Percentiles rank a stretch among this genome's conserved stretches.
Conservation (phyloP, 2,113 vertebrate species). For the Psilopsiagon aymara region DNA sequence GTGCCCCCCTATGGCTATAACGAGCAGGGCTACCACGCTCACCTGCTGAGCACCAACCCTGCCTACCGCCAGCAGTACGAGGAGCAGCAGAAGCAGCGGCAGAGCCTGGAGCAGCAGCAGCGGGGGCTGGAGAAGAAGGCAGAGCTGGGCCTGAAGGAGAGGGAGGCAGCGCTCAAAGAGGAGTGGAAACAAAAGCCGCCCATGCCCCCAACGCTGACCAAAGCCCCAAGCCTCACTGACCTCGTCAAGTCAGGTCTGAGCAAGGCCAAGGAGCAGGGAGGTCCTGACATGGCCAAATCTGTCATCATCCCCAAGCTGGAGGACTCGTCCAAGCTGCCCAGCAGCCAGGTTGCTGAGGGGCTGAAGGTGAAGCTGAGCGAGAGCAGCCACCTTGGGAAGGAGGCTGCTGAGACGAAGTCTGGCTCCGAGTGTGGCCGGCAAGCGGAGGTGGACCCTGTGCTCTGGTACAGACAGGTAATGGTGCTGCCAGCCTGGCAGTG, state of each 20-base stretch:
- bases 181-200: slow-evolving; percentile 96
- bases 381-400: slow-evolving; percentile 86
- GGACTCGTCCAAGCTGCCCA: slow-evolving; percentile 83
- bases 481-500: neutral
- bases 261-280: slow-evolving; percentile 88
- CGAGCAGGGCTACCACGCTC: slow-evolving; percentile 93
- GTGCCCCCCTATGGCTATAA: slow-evolving; percentile 93
- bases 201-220: slow-evolving; percentile 89
- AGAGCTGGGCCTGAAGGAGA: slow-evolving; percentile 87
- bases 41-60: slow-evolving; percentile 91
- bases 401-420: slow-evolving; percentile 82
- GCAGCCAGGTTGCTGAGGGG: slow-evolving; percentile 85
- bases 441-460: slow-evolving; percentile 89
- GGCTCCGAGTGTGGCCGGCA: slow-evolving; percentile 86
- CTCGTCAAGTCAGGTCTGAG: slow-evolving; percentile 84
- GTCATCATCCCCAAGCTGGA: slow-evolving; percentile 92
- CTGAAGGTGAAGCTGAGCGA: slow-evolving; percentile 94
- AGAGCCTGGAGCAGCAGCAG: slow-evolving; percentile 88
- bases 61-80: slow-evolving; percentile 94
- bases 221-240: slow-evolving; percentile 91
- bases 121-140: slow-evolving; percentile 88
- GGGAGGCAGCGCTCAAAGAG: slow-evolving; percentile 88
- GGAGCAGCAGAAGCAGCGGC: slow-evolving; percentile 89
- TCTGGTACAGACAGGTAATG: slow-evolving; percentile 98
- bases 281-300: slow-evolving; percentile 86